Evolutionary conservation across 1,140 invertebrate genomes (phyloP).

Genomic region (Anthonomus grandis): DNA sequence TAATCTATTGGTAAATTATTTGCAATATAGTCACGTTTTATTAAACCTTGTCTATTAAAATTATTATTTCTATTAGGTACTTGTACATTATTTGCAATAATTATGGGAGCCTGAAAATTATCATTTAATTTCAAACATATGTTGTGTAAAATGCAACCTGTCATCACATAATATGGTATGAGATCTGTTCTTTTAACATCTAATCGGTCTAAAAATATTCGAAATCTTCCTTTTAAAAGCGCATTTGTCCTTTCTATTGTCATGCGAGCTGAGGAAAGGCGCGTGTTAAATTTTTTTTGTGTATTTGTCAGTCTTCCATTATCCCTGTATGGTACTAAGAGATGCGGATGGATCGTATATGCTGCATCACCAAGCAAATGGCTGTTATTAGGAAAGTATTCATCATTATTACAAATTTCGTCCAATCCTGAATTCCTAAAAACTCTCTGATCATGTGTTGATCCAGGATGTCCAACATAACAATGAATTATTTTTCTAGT

Average conservation of each 20-base stretch:
- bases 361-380: conserved; percentile 25
- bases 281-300: conserved; percentile 17
- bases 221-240: too few relatives aligned
- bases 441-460: conserved; percentile 24
- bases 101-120: too few relatives aligned
- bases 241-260: conserved; percentile 4
- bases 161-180: not conserved
- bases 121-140: too few relatives aligned
- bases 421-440: conserved; percentile 20
- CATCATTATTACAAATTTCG: conserved; percentile 14
- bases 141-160: not conserved
- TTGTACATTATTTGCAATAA: not conserved
- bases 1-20: too few relatives aligned
- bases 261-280: conserved; percentile 12
- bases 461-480: conserved; percentile 25
- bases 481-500: too few relatives aligned
- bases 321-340: conserved; percentile 20
- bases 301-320: conserved; percentile 21
- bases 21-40: not conserved
- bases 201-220: not conserved
- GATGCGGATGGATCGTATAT: conserved; percentile 24
- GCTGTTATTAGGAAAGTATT: conserved; percentile 22
- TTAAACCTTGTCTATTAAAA: not conserved
- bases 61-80: not conserved
- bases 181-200: not conserved